Evolutionary conservation across 2,113 vertebrate species (phyloP).

Genomic region (Brachyhypopomus occidentalis): DNA sequence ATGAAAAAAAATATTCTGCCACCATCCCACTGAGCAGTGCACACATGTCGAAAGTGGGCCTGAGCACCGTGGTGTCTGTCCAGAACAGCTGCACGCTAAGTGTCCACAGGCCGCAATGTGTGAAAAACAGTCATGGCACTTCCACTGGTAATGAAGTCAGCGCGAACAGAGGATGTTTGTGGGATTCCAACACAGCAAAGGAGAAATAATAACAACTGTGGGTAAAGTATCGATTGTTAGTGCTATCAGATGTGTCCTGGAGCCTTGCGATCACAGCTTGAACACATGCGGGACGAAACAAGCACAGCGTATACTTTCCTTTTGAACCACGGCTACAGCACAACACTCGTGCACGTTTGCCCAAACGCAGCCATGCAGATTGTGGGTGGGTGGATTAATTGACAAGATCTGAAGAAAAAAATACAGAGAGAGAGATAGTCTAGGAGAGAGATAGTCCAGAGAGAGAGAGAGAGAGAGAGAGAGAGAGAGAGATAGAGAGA

Average conservation of each 20-base stretch:
- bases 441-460: slow-evolving; percentile 4
- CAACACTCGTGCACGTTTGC: not conserved
- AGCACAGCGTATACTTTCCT: slow-evolving; percentile 19
- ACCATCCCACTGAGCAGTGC: not conserved
- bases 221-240: not conserved
- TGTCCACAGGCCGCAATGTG: slow-evolving; percentile 51
- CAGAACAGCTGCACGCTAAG: slow-evolving; percentile 42
- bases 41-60: not conserved
- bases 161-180: not conserved
- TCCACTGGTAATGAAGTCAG: slow-evolving; percentile 53
- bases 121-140: slow-evolving; percentile 62
- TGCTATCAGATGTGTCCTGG: not conserved
- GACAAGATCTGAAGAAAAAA: slow-evolving; percentile 57
- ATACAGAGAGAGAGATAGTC: slow-evolving; percentile 27
- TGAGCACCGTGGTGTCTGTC: slow-evolving; percentile 16
- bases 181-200: too few relatives aligned
- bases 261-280: slow-evolving; percentile 2
- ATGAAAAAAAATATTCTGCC: not conserved
- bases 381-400: slow-evolving; percentile 69
- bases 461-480: not conserved
- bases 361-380: slow-evolving; percentile 60
- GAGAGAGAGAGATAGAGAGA: too few relatives aligned
- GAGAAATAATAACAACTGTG: not conserved
- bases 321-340: slow-evolving; percentile 28
- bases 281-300: slow-evolving; percentile 43